phyloP scores from a whole-genome alignment of 2,797 vertebrate species.

The Rhynchotus rufescens region DNA sequence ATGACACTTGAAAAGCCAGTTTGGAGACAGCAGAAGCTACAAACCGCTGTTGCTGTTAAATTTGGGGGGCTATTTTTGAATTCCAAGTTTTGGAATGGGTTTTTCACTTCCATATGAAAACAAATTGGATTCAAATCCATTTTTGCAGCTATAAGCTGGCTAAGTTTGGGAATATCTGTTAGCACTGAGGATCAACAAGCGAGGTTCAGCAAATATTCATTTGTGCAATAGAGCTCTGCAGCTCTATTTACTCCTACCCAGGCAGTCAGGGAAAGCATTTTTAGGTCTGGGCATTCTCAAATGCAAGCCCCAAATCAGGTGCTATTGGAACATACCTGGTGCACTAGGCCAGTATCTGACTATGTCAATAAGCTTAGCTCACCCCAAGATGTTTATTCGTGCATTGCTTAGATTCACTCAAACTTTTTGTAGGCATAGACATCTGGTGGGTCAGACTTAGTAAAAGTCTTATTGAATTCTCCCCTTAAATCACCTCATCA shows the following conservation, averaged over 20 bases:
- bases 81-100: background rate
- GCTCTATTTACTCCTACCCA: background rate
- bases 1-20: background rate
- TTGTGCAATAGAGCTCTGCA: background rate
- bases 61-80: background rate
- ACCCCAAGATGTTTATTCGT: background rate
- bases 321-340: background rate
- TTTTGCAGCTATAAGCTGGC: background rate
- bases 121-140: background rate
- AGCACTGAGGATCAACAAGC: background rate
- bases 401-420: background rate
- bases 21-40: background rate
- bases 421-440: background rate
- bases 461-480: background rate
- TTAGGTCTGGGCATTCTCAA: background rate
- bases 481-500: background rate
- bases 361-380: background rate
- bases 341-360: background rate
- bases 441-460: background rate
- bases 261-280: background rate
- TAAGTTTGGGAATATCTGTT: background rate
- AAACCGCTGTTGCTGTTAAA: background rate
- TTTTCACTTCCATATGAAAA: background rate
- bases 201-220: background rate
- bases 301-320: background rate